These are phyloP conservation scores for Dione vanillae DNA, from an alignment of 2,888 invertebrate genomes.

Conservation along the genomic window DNA sequence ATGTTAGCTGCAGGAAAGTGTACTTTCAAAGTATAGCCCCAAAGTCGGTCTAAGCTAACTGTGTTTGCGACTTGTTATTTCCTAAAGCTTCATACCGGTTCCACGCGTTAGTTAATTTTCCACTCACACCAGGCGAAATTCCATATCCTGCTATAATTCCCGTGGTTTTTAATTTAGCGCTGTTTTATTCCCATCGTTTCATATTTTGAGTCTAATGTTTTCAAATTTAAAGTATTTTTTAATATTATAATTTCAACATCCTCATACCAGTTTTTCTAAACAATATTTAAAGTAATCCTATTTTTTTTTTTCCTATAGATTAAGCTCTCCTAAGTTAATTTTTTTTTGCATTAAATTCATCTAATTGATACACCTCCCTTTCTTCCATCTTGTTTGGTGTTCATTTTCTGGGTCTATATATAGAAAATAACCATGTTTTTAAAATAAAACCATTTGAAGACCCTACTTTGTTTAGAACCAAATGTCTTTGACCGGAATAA, in stretches of 20 bases:
- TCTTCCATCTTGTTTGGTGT: too few relatives aligned
- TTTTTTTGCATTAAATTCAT: too few relatives aligned
- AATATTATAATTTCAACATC: not conserved
- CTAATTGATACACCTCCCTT: too few relatives aligned
- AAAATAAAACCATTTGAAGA: not conserved
- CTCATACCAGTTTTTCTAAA: too few relatives aligned
- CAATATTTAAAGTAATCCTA: too few relatives aligned
- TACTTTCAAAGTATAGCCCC: constrained; percentile 12
- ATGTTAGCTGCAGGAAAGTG: constrained; percentile 16
- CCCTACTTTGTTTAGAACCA: constrained; percentile 6
- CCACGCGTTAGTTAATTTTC: not conserved
- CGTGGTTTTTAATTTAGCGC: not conserved
- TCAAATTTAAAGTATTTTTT: not conserved
- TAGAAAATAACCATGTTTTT: too few relatives aligned
- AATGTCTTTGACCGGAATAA: constrained; percentile 26
- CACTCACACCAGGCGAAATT: constrained; percentile 1
- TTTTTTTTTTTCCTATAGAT: too few relatives aligned
- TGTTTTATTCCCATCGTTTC: too few relatives aligned
- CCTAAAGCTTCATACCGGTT: constrained; percentile 23
- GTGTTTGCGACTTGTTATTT: constrained; percentile 35
- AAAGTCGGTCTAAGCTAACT: constrained; percentile 30
- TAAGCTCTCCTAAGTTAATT: too few relatives aligned
- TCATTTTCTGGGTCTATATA: too few relatives aligned
- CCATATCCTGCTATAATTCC: not conserved
- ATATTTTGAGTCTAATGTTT: too few relatives aligned